Base-by-base conservation (phyloP, 2,888 invertebrate species). In the Hirtodrosophila alboralis region DNA sequence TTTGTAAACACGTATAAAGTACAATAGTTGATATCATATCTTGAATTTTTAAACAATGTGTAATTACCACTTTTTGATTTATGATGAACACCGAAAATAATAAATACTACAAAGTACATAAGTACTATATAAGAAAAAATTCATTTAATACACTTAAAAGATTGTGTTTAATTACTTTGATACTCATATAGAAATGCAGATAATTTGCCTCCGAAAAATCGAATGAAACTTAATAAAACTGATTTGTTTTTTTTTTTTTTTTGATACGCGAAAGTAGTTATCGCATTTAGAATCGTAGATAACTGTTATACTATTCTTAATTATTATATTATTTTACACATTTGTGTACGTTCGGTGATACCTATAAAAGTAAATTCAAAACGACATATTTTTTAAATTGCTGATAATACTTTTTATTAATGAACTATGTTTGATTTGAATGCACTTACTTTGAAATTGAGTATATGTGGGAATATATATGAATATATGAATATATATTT, bases 261-360 rank as follows among this genome's bases (percentile, higher is more conserved):
- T 5, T 37, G 48, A 48, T 37, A 13, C 28, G 27, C 9, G 6
- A 10, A 10, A 30, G 16, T 23, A 37, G 23, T 40, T 26, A 57
- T 52, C 41, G 28, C 26, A 13, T 43, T 43, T 10, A 13, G 30
- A 43, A 52, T 43, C 36, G 13, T 13, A n/a, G 30, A 52, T 43
- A 36, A 26, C 12, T 36, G 8, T 21, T 18, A 23, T 33, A n/a
- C 1, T 10, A 4, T 33, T 13, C 13, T 10, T 14, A 21, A 13
- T 21, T 45, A 23, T 2, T 18, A 8, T 33, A 13, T 10, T 10
- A 14, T 34, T 10, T 33, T 14, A n/a, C n/a, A n/a, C n/a, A n/a
- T n/a, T n/a, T n/a, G n/a, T n/a, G n/a, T 9, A 6, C 4, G 7
- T 44, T 12, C 21, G 9, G 43, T 40, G 5, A 23, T 56, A 14